Base-by-base conservation (phyloP, 2,797 vertebrate genomes). In the Phoeniculus purpureus region DNA sequence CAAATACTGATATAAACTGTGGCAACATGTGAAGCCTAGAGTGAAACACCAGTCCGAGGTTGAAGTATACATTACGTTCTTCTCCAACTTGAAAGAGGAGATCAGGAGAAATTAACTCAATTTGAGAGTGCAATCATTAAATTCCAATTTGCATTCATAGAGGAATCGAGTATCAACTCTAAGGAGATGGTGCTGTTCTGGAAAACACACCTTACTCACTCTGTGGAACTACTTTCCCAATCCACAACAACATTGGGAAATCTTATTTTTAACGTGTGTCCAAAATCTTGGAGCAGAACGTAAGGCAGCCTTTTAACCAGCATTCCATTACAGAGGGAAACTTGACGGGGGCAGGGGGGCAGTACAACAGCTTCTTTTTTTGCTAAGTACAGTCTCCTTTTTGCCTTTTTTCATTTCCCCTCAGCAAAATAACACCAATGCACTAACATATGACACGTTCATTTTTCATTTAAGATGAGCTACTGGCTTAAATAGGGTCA, bases 401-500 rank as follows among this genome's bases (percentile, higher is more conserved):
- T 73, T 45, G 1, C 11, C 7, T 45, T 71, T 83, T 83, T 81
- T 93, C 34, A n/a, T 12, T 43, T 16, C 43, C 43, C 43, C 43
- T 37, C 37, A 72, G 47, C 25, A 83, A 87, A 78, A 64, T 37
- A 66, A 29, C 71, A 80, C 17, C 22, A 82, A 90, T 21, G 43
- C 37, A 45, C 61, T 74, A 79, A 79, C 29, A 83, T n/a, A 37
- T 2, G 18, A 80, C 61, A 87, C 71, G 66, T 86, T 89, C 43
- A 79, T 86, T 89, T 70, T 86, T 67, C 71, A 88, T 87, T 90
- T 86, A 89, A 90, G 77, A 78, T 0, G 0, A 91, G 77, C 81
- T 73, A 71, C 55, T 85, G 68, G 68, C 81, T 87, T 93, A 84
- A 87, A 77, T 2, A 87, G 61, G 95, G 84, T 81, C 93, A 94